Base-by-base conservation (phyloP, 2,888 invertebrate genomes). In the Nycteola revayana region DNA sequence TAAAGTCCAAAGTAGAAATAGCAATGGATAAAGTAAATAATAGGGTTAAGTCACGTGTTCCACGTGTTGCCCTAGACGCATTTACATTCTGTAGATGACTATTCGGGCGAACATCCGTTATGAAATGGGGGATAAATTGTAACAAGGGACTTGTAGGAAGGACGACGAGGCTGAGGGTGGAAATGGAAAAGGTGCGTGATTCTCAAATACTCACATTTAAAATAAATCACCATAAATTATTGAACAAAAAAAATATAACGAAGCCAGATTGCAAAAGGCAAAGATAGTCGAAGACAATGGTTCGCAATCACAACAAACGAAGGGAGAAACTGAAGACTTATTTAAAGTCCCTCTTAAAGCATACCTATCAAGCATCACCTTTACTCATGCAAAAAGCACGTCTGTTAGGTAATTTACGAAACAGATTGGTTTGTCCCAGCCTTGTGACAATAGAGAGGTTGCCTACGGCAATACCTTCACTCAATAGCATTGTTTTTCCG, bases 401-500 rank as follows among this genome's bases (percentile, higher is more conserved):
- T 49, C 49, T 29, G 42, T 30, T 38, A 47, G 36, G 46, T 57
- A 57, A 57, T 58, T 57, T 54, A 32, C 46, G 49, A 49, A 54
- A 58, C 46, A 57, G 57, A 57, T 58, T 57, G 49, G 55, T 57
- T 54, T 33, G 51, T 42, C 39, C 39, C 44, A 39, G 43, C 31
- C 31, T 28, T 29, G 21, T 45, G 51, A 57, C 57, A 54, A 54
- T 51, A 58, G 50, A 34, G 36, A 37, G 33, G 42, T 27, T 44
- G 57, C 67, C 53, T 20, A 38, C 44, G 58, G 66, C 54, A 36
- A 48, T 57, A 55, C 61, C 64, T 60, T 43, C 49, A 53, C 66
- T 70, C 67, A 63, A 73, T 71, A 58, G 71, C 76, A 76, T 85
- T 86, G 85, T 86, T 85, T 83, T 75, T 65, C 61, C 74, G 73